Percentiles rank a stretch among this genome's conserved stretches.
phyloP scores from a whole-genome alignment of 2,888 invertebrate genomes.

The Hydrotaea diabolus region DNA sequence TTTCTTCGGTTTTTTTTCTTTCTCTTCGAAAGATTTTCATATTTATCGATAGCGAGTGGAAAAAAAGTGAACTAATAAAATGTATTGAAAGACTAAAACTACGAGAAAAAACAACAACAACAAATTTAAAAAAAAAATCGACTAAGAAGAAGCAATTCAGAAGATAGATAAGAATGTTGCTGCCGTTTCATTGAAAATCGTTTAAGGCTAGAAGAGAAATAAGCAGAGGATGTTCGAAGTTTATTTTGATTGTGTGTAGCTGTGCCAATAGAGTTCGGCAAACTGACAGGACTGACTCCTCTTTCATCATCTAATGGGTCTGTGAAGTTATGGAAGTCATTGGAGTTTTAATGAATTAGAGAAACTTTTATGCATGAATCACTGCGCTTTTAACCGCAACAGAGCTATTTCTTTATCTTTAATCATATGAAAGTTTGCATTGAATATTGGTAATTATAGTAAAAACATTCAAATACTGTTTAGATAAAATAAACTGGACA shows the following conservation, averaged over 20 bases:
- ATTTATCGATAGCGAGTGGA: slow-evolving; percentile 8
- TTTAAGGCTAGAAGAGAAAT: slow-evolving; percentile 1
- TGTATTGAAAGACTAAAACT: slow-evolving; percentile 30
- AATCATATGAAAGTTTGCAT: neutral
- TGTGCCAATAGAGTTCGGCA: neutral
- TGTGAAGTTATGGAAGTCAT: neutral
- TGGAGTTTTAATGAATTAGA: neutral
- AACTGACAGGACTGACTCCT: neutral
- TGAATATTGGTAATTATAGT: too few species aligned
- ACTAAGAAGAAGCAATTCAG: neutral
- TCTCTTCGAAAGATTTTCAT: neutral
- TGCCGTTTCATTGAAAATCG: slow-evolving; percentile 25
- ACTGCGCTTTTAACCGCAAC: neutral
- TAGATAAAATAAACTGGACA: too few species aligned
- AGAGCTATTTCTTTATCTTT: neutral
- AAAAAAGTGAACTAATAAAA: slow-evolving; percentile 34
- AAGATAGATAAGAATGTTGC: slow-evolving; percentile 16
- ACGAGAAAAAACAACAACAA: neutral
- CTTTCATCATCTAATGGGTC: slow-evolving; percentile 3
- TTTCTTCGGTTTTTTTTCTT: slow-evolving; percentile 17
- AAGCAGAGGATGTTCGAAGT: neutral
- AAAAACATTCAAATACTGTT: too few species aligned
- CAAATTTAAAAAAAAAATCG: slow-evolving; percentile 13
- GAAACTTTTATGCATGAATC: neutral
- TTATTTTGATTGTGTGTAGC: too few species aligned